Conservation (phyloP, 2,797 vertebrate genomes). For the Dendrocincla fuliginosa region DNA sequence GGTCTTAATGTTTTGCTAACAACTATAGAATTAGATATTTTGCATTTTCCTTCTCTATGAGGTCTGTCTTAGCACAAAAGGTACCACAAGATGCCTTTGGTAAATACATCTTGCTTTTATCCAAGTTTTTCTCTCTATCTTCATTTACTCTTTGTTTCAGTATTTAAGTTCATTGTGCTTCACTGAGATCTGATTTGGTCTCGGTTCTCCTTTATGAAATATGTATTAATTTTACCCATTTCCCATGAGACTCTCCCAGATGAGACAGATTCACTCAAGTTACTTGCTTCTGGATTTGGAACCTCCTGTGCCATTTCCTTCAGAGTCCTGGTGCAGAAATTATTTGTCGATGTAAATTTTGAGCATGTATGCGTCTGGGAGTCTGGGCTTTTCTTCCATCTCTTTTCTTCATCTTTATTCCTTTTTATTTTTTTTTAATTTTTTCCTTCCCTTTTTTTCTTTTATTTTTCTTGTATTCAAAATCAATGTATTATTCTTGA, state of each 20-base stretch:
- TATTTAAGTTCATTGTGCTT: neutral
- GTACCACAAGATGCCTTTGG: neutral
- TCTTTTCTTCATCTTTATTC: neutral
- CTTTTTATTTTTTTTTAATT: neutral
- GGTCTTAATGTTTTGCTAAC: neutral
- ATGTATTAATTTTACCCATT: neutral
- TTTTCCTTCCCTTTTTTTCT: rapidly evolving
- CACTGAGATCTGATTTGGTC: neutral
- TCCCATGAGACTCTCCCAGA: neutral
- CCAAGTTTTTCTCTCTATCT: neutral
- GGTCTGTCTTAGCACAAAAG: neutral
- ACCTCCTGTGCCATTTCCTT: neutral
- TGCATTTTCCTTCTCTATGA: neutral
- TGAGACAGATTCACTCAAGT: neutral
- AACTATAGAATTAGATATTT: neutral
- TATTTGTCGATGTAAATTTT: neutral
- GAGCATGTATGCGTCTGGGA: neutral
- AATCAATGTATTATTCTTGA: neutral
- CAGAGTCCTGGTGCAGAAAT: neutral
- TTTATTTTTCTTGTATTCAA: neutral
- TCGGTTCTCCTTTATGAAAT: neutral
- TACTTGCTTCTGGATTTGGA: neutral
- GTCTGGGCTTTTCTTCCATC: neutral
- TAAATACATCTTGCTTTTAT: neutral
- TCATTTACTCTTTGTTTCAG: neutral